Conservation (phyloP, 2,797 vertebrate species). For the Cercopithecus diana region DNA sequence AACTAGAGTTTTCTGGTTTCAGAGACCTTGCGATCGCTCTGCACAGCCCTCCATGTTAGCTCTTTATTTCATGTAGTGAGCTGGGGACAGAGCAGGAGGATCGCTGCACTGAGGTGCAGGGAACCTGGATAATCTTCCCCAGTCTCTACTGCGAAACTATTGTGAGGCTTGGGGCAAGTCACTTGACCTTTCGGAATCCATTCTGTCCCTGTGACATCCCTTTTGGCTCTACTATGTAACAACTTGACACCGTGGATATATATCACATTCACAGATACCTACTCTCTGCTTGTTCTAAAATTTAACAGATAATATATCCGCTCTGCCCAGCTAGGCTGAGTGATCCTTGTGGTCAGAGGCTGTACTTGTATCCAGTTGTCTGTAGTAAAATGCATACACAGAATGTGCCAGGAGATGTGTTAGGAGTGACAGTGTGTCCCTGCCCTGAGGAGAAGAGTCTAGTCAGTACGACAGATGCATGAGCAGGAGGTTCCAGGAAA, state of each 20-base stretch:
- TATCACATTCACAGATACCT: background rate
- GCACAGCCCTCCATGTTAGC: background rate
- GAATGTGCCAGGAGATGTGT: background rate
- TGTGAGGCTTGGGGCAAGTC: background rate
- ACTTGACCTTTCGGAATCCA: background rate
- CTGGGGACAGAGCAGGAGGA: accelerated
- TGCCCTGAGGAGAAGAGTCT: background rate
- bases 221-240: background rate
- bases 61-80: background rate
- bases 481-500: background rate
- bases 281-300: background rate
- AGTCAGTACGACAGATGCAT: background rate
- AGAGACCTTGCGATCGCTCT: background rate
- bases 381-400: background rate
- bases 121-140: background rate
- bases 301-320: background rate
- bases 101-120: background rate
- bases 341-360: background rate
- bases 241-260: background rate
- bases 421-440: background rate
- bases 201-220: background rate
- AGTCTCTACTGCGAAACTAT: background rate
- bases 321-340: background rate
- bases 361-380: background rate
- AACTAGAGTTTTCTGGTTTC: background rate